Evolutionary conservation across 1,140 invertebrate genomes (phyloP).

Genomic region (Sminthurinus signatus): DNA sequence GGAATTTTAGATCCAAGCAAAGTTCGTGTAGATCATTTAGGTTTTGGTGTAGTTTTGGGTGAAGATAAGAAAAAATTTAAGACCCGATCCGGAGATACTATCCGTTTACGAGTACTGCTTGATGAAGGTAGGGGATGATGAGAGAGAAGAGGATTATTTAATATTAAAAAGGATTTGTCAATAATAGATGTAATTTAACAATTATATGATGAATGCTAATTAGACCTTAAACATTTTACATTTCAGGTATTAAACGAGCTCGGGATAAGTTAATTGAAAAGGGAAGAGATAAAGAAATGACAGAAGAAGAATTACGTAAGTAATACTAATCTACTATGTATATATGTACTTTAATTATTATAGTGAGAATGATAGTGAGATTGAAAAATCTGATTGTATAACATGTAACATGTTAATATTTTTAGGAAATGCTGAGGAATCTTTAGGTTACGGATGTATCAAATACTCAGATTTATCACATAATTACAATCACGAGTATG

Average conservation of each 20-base stretch:
- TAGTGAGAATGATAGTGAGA: no score
- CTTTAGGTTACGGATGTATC: constrained; percentile 96
- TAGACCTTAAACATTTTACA: background rate
- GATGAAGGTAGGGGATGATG: constrained; percentile 66
- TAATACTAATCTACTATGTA: no score
- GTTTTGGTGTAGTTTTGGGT: constrained; percentile 94
- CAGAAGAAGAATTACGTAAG: constrained; percentile 77
- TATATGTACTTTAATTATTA: no score
- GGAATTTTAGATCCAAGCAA: constrained; percentile 60
- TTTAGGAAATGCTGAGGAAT: constrained; percentile 71
- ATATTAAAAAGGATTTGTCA: no score
- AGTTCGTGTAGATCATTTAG: constrained; percentile 78
- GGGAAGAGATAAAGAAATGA: constrained; percentile 78
- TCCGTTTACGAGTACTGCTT: constrained; percentile 81
- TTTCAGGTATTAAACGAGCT: constrained; percentile 65
- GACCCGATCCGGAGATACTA: constrained; percentile 93
- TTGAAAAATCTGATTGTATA: no score
- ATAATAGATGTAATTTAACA: no score
- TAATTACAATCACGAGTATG: constrained; percentile 88
- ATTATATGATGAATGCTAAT: background rate
- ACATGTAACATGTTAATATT: no score
- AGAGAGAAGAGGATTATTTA: no score
- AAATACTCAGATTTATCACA: constrained; percentile 97
- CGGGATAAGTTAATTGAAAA: constrained; percentile 85
- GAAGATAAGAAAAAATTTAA: constrained; percentile 99